phyloP scores from a whole-genome alignment of 2,797 vertebrate genomes.

The Stomatorhinus walkeri region DNA sequence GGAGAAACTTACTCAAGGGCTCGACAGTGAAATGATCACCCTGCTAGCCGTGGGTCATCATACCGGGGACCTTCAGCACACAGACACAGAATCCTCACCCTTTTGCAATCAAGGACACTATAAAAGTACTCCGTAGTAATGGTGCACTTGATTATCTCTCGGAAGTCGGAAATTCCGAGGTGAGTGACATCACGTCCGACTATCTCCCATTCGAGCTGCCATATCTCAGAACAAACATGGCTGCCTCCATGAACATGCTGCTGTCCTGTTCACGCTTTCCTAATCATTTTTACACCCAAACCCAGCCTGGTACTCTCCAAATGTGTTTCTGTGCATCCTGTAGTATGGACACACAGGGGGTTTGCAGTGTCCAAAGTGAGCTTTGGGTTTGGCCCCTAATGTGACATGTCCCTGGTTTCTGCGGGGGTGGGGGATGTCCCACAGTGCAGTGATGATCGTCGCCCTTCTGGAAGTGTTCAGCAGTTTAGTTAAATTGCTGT shows the following conservation, averaged over 20 bases:
- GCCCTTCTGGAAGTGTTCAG: background rate
- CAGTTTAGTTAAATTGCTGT: background rate
- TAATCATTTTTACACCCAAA: background rate
- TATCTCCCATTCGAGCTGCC: too few species aligned
- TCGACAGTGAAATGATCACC: background rate
- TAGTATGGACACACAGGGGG: background rate
- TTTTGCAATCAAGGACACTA: background rate
- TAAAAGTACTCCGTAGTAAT: background rate
- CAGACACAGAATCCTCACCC: background rate
- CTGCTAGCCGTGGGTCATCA: background rate
- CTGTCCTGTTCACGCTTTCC: background rate
- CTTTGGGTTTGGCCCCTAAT: background rate
- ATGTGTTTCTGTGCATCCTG: background rate
- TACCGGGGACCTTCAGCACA: background rate
- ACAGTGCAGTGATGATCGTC: background rate
- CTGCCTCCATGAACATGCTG: too few species aligned
- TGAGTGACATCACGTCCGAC: too few species aligned
- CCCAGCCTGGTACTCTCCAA: background rate
- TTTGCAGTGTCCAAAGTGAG: background rate
- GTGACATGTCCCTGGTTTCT: background rate
- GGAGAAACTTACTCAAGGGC: background rate
- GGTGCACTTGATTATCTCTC: too few species aligned
- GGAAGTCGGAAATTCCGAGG: too few species aligned
- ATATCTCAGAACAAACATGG: too few species aligned
- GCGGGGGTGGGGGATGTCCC: background rate